Conservation (phyloP, 2,797 vertebrate species). For the Urosaurus nigricauda region DNA sequence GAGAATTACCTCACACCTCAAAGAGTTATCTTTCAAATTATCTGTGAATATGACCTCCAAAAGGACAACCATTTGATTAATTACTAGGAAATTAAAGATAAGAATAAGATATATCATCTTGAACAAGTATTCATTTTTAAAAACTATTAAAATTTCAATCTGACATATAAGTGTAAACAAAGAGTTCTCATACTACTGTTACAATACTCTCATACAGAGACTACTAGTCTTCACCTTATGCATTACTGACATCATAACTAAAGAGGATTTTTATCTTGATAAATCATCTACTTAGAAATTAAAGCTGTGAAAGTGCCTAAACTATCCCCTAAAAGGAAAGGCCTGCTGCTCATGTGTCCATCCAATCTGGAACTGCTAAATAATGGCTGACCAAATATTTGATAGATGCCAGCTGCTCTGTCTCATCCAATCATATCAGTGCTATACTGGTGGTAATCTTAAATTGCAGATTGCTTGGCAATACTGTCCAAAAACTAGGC, state of each 20-base stretch:
- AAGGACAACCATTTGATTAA: background rate
- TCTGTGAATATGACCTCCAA: background rate
- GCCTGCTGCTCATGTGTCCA: background rate
- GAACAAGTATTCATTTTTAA: background rate
- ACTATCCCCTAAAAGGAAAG: background rate
- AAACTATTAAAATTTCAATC: background rate
- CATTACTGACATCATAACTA: background rate
- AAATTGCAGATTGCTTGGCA: background rate
- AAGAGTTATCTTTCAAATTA: background rate
- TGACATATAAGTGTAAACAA: background rate
- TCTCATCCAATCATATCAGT: conserved; percentile 20
- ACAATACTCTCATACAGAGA: background rate
- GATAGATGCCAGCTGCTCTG: conserved; percentile 29
- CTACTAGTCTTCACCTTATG: background rate
- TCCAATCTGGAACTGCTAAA: background rate
- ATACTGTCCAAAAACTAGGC: background rate
- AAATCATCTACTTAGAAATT: background rate
- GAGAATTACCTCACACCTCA: background rate
- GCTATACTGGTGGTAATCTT: conserved; percentile 7
- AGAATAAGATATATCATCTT: background rate
- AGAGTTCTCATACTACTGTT: background rate
- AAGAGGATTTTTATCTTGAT: conserved; percentile 8
- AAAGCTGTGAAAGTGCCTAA: background rate
- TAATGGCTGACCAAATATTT: conserved; percentile 19
- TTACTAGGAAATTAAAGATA: background rate